Evolutionary conservation across 2,113 vertebrate genomes (phyloP).

Genomic region (Theristicus caerulescens): DNA sequence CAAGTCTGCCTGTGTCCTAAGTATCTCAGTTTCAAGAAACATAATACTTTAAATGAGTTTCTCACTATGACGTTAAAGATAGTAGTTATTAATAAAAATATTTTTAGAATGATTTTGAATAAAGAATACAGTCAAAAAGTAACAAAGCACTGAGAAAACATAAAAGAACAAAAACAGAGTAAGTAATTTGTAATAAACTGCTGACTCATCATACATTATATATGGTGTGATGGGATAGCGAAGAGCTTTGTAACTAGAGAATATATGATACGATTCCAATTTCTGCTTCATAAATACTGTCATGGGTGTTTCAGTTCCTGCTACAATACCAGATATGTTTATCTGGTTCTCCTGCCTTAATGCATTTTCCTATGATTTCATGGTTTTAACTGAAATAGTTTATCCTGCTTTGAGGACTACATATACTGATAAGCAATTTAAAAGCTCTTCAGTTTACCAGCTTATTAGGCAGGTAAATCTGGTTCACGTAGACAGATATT

Average conservation of each 20-base stretch:
- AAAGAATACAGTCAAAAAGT: background rate
- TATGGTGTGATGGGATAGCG: background rate
- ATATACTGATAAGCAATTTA: background rate
- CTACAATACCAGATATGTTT: background rate
- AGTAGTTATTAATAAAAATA: background rate
- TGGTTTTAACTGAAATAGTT: background rate
- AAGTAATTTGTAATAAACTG: background rate
- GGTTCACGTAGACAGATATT: background rate
- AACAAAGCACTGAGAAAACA: background rate
- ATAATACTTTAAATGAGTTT: background rate
- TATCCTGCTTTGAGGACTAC: background rate
- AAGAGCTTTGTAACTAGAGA: background rate
- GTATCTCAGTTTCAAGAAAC: background rate
- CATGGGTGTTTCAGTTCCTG: background rate
- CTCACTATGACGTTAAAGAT: background rate
- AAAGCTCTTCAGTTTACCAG: background rate
- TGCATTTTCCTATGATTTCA: background rate
- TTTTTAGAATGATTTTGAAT: background rate
- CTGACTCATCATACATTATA: background rate
- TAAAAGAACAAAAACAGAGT: background rate
- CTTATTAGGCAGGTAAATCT: slow-evolving; percentile 15
- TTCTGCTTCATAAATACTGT: background rate
- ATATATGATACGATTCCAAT: background rate
- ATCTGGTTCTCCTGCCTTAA: background rate
- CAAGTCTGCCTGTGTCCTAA: background rate